Base-by-base conservation (phyloP, 2,113 vertebrate species). In the Mesitornis unicolor region DNA sequence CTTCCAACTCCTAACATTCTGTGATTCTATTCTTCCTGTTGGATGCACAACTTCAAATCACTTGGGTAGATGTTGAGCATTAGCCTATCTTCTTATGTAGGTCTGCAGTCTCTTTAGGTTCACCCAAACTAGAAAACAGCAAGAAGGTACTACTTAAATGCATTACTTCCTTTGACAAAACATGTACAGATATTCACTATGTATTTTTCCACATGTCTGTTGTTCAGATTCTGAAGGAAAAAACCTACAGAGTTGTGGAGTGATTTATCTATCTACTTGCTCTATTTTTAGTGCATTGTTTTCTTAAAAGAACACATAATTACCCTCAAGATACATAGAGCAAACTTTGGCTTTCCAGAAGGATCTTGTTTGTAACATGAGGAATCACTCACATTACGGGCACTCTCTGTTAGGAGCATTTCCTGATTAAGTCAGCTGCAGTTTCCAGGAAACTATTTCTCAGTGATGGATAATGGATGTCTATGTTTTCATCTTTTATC, bases 321-420 rank as follows among this genome's bases (percentile, higher is more conserved):
- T 48, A 11, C 38, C 24, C n/a, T 1, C 20, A 77, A 25, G 4
- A 81, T 6, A 61, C 0, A 7, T 0, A 22, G 9, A 86, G 69
- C 7, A 35, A 71, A 17, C 7, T 48, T 16, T 40, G 64, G 22
- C n/a, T 74, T 65, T 40, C 43, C 31, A 36, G 13, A 71, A 69
- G 7, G 31, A 60, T 11, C 15, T 45, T 25, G 7, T 22, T 40
- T 12, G 5, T 11, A 33, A 80, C 11, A 19, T 7, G 13, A 60
- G 25, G 12, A 26, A 38, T 48, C n/a, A 26, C 5, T 15, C n/a
- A 17, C 16, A 3, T 1, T 0, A 5, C 4, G 12, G 15, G 14
- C 4, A 36, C 8, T 22, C 48, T 43, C 22, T 25, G 12, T 31
- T 69, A 57, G 36, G 31, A 45, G 7, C 0, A 1, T 5, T 6